phyloP scores from a whole-genome alignment of 2,888 invertebrate species.

The Erebia epiphron region DNA sequence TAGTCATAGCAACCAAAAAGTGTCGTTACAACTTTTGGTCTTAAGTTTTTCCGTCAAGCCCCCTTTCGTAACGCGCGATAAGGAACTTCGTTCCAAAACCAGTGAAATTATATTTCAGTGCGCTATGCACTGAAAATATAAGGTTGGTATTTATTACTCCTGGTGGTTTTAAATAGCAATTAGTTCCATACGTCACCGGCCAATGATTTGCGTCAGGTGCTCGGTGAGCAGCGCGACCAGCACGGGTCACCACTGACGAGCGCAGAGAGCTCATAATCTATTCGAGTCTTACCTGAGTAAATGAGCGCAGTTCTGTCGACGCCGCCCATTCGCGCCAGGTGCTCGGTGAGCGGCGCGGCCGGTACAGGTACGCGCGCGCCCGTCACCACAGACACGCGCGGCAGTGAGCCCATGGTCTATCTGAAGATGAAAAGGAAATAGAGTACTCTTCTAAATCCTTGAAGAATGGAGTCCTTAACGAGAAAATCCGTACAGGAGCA shows the following conservation, averaged over 20 bases:
- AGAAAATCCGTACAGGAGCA: too few species aligned
- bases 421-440: constrained; percentile 18
- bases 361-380: constrained; percentile 81
- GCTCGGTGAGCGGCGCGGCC: constrained; percentile 80
- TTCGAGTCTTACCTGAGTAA: constrained; percentile 76
- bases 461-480: too few species aligned
- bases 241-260: constrained; percentile 65
- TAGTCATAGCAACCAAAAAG: too few species aligned
- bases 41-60: too few species aligned
- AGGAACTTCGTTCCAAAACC: too few species aligned
- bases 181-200: constrained; percentile 76
- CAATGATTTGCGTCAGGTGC: constrained; percentile 67
- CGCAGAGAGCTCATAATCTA: constrained; percentile 87
- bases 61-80: too few species aligned
- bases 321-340: constrained; percentile 71
- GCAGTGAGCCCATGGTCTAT: constrained; percentile 87
- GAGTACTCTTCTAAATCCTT: not conserved
- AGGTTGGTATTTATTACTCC: too few species aligned
- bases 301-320: constrained; percentile 84
- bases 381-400: constrained; percentile 87
- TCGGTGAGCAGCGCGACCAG: constrained; percentile 81
- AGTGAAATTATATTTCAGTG: too few species aligned
- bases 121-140: too few species aligned
- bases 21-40: too few species aligned
- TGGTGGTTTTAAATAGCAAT: too few species aligned